phyloP scores from a whole-genome alignment of 2,113 vertebrate species.

The Phrynocephalus versicolor region DNA sequence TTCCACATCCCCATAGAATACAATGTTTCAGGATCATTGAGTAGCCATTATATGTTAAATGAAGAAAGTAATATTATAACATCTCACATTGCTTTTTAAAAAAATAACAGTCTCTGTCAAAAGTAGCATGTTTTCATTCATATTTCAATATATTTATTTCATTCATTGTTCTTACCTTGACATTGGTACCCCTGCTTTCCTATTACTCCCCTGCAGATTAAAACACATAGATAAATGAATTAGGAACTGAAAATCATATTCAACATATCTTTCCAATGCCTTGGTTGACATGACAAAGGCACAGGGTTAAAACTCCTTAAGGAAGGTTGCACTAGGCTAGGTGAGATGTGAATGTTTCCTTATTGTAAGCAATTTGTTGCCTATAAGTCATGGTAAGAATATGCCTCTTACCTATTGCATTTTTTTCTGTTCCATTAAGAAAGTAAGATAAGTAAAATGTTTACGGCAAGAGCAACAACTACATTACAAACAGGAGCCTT shows the following conservation, averaged over 20 bases:
- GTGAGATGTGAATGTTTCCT: no score
- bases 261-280: background rate
- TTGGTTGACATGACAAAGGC: background rate
- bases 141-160: background rate
- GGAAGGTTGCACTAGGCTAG: background rate
- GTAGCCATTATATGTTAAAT: background rate
- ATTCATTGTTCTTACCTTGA: conserved; percentile 87
- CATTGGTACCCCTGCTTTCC: conserved; percentile 99
- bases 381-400: no score
- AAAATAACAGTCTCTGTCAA: background rate
- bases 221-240: conserved; percentile 46
- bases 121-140: no score
- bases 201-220: conserved; percentile 93
- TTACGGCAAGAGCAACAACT: no score
- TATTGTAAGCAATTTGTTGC: no score
- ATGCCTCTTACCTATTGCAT: no score
- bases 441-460: no score
- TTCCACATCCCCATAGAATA: background rate
- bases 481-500: no score
- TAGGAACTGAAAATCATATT: conserved; percentile 31
- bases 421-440: no score
- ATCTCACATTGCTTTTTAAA: background rate
- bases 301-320: background rate
- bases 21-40: background rate
- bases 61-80: background rate